These are phyloP conservation scores for Tupaia chinensis DNA, from an alignment of 2,113 vertebrate species.

Conservation along the genomic window DNA sequence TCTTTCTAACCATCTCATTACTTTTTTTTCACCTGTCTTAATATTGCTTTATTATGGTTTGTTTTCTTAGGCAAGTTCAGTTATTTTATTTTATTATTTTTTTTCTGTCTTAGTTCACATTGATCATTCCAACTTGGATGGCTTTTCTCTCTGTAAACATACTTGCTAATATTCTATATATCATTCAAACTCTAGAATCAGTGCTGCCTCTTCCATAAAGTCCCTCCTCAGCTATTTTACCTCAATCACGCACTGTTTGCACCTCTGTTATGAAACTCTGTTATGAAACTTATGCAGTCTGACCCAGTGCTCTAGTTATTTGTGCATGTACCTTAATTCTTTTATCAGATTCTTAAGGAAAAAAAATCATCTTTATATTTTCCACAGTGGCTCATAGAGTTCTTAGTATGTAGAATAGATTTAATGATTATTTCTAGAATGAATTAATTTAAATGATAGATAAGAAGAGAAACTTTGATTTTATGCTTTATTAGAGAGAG, in stretches of 20 bases:
- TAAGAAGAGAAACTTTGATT: background rate
- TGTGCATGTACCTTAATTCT: background rate
- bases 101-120: background rate
- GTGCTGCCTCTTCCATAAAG: background rate
- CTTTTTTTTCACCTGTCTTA: background rate
- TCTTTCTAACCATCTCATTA: background rate
- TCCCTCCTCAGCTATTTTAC: background rate
- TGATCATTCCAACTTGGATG: background rate
- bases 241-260: background rate
- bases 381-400: background rate
- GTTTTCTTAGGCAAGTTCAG: background rate
- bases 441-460: background rate
- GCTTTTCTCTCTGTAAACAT: background rate
- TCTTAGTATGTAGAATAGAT: background rate
- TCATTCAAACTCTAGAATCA: background rate
- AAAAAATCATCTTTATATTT: background rate
- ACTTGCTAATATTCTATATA: background rate
- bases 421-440: background rate
- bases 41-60: background rate
- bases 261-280: background rate
- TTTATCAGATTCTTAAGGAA: background rate
- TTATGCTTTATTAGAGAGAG: background rate
- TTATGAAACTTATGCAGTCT: background rate
- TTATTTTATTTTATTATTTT: background rate
- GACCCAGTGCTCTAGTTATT: background rate